Evolutionary conservation across 2,888 invertebrate genomes (phyloP).

Genomic region (Scotopteryx bipunctaria): DNA sequence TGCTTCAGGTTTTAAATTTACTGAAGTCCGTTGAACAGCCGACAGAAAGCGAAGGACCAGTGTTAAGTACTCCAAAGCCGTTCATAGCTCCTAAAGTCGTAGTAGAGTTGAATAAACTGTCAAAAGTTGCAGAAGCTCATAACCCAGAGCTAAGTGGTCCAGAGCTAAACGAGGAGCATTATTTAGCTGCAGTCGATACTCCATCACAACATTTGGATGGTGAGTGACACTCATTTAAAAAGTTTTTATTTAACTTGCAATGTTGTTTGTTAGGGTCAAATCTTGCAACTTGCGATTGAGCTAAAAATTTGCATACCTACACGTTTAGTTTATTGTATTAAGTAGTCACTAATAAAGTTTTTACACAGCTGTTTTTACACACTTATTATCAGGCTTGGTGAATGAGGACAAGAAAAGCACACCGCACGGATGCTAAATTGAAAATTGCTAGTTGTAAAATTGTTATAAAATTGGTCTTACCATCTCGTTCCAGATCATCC

Average conservation of each 20-base stretch:
- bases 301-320: neutral
- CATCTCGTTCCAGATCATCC: constrained; percentile 49
- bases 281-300: too few species aligned
- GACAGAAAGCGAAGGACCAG: constrained; percentile 61
- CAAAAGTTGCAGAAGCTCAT: constrained; percentile 12
- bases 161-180: constrained; percentile 64
- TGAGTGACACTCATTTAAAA: constrained; percentile 45
- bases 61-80: constrained; percentile 67
- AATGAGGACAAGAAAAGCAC: too few species aligned
- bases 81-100: constrained; percentile 52
- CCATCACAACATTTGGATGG: constrained; percentile 77
- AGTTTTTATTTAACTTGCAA: too few species aligned
- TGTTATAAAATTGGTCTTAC: neutral
- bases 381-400: too few species aligned
- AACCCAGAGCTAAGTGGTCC: constrained; percentile 36
- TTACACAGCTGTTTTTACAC: too few species aligned
- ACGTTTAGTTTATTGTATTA: too few species aligned
- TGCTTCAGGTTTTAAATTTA: constrained; percentile 89
- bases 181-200: constrained; percentile 62
- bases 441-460: too few species aligned
- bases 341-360: too few species aligned
- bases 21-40: constrained; percentile 80
- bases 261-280: too few species aligned
- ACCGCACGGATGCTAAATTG: too few species aligned
- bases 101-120: constrained; percentile 23